Evolutionary conservation across 2,113 vertebrate genomes (phyloP), one percentile per base, ranked within the genome.

Genomic region (Progne subis): DNA sequence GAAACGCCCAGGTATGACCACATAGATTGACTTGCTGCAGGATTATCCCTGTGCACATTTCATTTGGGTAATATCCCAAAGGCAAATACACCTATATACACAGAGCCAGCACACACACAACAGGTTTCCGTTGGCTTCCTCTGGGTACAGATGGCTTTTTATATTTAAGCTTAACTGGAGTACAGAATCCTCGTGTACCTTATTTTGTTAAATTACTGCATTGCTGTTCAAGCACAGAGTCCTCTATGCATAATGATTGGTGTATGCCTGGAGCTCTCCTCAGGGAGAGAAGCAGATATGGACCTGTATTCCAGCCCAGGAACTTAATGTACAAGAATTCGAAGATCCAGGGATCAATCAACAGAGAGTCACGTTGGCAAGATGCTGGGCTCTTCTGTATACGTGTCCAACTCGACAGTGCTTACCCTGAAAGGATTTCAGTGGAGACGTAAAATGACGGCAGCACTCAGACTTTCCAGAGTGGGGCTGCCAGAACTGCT

Each of bases 401-500:
- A 31, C 5, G 8, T 10, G 43, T 88, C 61, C 64, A 63, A 18
- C 46, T 61, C 2, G 0, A 17, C 41, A 80, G 32, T 37, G 37
- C 64, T 85, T 5, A 11, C 32, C 71, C 86, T 89, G 70, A 60
- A 68, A 77, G 75, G 78, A 59, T 65, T 83, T 69, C 37, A 92
- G 34, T 26, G 5, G 29, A 85, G 55, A 26, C 0, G 0, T 39
- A 82, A 75, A 80, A 61, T 24, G 68, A 74, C 8, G 0, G 8
- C 52, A 68, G 75, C 43, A 19, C 44, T 89, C 83, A 92, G 78
- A 82, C 65, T 71, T 95, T 82, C 77, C 91, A 56, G n/a, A 50
- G 46, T 0, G 3, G 26, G 20, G 46, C 67, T 89, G 80, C 76
- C 92, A 96, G 80, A 76, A 10, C 71, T 49, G 34, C 24, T 71